Percentiles rank a stretch among this genome's conserved stretches.
Conservation (phyloP, 2,888 invertebrate genomes). For the Sesamia inferens region DNA sequence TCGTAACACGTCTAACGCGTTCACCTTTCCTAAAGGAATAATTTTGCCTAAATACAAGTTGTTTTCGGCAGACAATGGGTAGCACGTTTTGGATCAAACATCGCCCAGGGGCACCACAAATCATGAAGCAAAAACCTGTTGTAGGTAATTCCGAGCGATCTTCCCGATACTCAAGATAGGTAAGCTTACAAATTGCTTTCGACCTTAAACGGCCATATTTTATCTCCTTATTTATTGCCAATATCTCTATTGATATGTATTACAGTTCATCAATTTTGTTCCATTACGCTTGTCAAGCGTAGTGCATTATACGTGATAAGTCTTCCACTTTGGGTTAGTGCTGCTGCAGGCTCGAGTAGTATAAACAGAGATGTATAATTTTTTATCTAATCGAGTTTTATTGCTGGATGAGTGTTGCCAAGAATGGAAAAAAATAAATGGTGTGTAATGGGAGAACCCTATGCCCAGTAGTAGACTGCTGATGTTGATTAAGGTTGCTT, state of each 20-base stretch:
- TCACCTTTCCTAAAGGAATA: slow-evolving; percentile 74
- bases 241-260: slow-evolving; percentile 73
- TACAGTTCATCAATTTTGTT: slow-evolving; percentile 58
- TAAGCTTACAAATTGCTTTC: slow-evolving; percentile 86
- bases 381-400: background rate
- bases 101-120: slow-evolving; percentile 86
- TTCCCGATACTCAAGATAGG: slow-evolving; percentile 83
- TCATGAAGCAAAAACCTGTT: slow-evolving; percentile 88
- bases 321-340: slow-evolving; percentile 32
- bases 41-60: slow-evolving; percentile 84
- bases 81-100: slow-evolving; percentile 85
- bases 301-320: slow-evolving; percentile 47
- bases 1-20: slow-evolving; percentile 39
- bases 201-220: slow-evolving; percentile 86
- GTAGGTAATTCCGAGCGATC: slow-evolving; percentile 86
- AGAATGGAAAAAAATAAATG: background rate
- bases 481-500: background rate
- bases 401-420: background rate
- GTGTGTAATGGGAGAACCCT: background rate
- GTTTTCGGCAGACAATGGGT: slow-evolving; percentile 79
- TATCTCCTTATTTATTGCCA: slow-evolving; percentile 85
- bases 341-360: slow-evolving; percentile 10
- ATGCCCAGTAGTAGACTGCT: background rate
- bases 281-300: slow-evolving; percentile 51
- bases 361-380: slow-evolving; percentile 8